phyloP scores from a whole-genome alignment of 2,888 invertebrate genomes.

The Oegoconia quadripuncta region DNA sequence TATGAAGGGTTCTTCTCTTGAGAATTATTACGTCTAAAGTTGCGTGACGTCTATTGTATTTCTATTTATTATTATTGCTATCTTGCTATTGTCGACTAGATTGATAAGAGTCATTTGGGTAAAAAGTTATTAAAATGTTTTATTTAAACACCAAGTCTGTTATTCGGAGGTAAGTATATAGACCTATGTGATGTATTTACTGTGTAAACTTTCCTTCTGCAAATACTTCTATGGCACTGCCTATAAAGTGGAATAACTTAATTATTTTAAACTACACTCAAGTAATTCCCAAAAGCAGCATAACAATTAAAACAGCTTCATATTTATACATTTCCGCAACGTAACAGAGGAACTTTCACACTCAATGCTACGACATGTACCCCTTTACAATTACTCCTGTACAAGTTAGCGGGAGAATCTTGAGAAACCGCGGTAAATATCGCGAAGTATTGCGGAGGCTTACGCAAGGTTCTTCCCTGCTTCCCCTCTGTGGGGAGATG shows the following conservation, averaged over 20 bases:
- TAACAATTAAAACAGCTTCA: slow-evolving; percentile 23
- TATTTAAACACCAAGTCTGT: too few species aligned
- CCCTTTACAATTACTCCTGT: slow-evolving; percentile 20
- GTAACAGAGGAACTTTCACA: slow-evolving; percentile 14
- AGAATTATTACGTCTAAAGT: too few species aligned
- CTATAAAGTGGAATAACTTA: slow-evolving; percentile 10
- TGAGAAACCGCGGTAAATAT: slow-evolving; percentile 20
- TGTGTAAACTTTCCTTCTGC: neutral
- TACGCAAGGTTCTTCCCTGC: slow-evolving; percentile 15
- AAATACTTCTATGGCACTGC: slow-evolving; percentile 1
- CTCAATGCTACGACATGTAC: slow-evolving; percentile 17
- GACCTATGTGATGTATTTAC: neutral
- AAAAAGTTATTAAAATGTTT: too few species aligned
- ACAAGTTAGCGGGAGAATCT: slow-evolving; percentile 15
- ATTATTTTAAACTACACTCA: slow-evolving; percentile 15
- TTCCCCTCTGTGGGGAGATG: slow-evolving; percentile 15
- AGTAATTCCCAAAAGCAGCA: slow-evolving; percentile 17
- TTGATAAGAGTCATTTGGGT: too few species aligned
- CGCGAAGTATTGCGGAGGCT: slow-evolving; percentile 17
- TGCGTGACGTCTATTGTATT: too few species aligned
- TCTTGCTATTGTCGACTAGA: too few species aligned
- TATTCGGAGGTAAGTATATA: neutral
- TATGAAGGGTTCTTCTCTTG: too few species aligned
- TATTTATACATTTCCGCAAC: slow-evolving; percentile 16
- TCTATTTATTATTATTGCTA: neutral